Conservation (phyloP, 1,140 invertebrate species). For the Pomacea maculata region DNA sequence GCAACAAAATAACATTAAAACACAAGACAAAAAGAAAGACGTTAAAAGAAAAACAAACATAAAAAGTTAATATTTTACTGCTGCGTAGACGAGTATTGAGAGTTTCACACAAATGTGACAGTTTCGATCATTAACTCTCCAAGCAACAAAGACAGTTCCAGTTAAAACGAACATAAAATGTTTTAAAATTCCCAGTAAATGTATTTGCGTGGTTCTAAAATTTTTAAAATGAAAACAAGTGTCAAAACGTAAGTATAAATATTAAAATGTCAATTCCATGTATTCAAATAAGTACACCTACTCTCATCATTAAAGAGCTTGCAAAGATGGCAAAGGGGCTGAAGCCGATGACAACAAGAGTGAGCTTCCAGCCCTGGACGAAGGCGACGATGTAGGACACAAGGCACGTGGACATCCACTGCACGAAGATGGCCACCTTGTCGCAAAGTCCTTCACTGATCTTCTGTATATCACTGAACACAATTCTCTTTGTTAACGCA, state of each 20-base stretch:
- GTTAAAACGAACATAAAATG: too few relatives aligned
- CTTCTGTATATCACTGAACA: slow-evolving; percentile 82
- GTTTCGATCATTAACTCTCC: too few relatives aligned
- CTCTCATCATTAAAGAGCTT: slow-evolving; percentile 39
- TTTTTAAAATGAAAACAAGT: neutral
- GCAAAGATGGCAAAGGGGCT: slow-evolving; percentile 48
- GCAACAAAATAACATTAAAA: too few relatives aligned
- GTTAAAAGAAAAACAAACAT: too few relatives aligned
- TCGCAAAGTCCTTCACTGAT: slow-evolving; percentile 88
- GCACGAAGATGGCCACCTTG: slow-evolving; percentile 82
- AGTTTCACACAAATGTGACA: too few relatives aligned
- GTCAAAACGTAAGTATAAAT: neutral
- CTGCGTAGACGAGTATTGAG: too few relatives aligned
- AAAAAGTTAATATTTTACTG: too few relatives aligned
- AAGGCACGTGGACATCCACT: slow-evolving; percentile 51
- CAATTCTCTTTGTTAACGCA: neutral
- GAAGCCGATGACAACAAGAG: slow-evolving; percentile 48
- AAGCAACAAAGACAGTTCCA: too few relatives aligned
- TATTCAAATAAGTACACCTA: slow-evolving; percentile 22
- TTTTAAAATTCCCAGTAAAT: too few relatives aligned
- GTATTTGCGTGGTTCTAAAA: too few relatives aligned
- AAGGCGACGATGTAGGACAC: slow-evolving; percentile 53
- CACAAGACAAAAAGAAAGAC: too few relatives aligned
- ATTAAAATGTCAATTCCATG: neutral
- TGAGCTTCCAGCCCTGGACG: slow-evolving; percentile 56